Evolutionary conservation across 2,888 invertebrate genomes (phyloP).

Genomic region (Diploptera punctata): DNA sequence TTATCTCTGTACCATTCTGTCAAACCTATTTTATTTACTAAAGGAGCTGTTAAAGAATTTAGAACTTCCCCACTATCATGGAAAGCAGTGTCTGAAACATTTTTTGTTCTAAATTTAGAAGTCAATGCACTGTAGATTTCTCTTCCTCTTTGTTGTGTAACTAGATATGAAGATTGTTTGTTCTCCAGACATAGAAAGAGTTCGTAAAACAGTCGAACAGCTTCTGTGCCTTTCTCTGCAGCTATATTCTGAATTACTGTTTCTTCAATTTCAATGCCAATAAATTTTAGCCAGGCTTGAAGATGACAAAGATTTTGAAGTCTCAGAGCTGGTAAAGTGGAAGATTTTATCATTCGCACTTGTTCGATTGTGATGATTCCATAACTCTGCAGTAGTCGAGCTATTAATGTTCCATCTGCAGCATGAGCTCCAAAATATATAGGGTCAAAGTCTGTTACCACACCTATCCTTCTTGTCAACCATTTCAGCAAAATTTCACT

Average conservation of each 20-base stretch:
- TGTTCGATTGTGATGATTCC: conserved; percentile 62
- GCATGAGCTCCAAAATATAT: not conserved
- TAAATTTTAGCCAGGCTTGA: conserved; percentile 59
- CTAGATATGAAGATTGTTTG: conserved; percentile 62
- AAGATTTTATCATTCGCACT: not conserved
- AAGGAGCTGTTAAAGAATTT: conserved; percentile 56
- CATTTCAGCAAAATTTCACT: not conserved
- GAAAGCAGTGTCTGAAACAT: conserved; percentile 44
- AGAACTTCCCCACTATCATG: not conserved
- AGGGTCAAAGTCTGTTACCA: not conserved
- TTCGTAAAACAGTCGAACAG: conserved; percentile 66
- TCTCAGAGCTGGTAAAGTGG: not conserved
- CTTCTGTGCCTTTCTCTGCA: conserved; percentile 58
- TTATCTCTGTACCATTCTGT: conserved; percentile 66
- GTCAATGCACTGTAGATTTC: conserved; percentile 48
- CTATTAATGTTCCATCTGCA: conserved; percentile 64
- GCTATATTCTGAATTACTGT: conserved; percentile 59
- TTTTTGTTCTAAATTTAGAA: conserved; percentile 48
- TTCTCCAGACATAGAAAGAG: conserved; percentile 66
- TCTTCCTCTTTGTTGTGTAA: conserved; percentile 56
- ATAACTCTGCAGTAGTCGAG: conserved; percentile 63
- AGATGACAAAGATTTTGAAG: not conserved
- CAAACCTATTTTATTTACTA: conserved; percentile 59
- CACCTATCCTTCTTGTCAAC: not conserved
- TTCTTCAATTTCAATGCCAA: conserved; percentile 58